Percentiles rank a stretch among this genome's conserved stretches.
Conservation (phyloP, 2,888 invertebrate genomes). For the Drosophila heteroneura region DNA sequence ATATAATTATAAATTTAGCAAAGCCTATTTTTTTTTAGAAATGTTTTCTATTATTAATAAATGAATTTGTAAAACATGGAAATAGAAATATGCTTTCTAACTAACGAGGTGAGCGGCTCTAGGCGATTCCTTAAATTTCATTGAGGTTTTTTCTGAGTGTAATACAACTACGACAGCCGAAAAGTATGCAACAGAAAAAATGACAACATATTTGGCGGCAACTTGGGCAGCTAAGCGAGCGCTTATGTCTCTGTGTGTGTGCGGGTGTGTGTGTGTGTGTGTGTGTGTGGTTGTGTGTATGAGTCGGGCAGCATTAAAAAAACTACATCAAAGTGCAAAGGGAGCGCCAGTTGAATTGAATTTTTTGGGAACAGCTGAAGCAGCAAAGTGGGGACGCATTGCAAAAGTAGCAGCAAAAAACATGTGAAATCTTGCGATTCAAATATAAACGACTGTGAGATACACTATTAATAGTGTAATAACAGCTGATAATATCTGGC, state of each 20-base stretch:
- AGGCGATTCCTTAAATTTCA: not conserved
- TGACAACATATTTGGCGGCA: conserved; percentile 69
- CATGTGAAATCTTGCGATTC: not conserved
- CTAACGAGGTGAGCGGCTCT: not conserved
- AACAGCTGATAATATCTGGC: not conserved
- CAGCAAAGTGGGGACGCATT: conserved; percentile 56
- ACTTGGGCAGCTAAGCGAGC: conserved; percentile 37
- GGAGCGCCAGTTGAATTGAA: conserved; percentile 70
- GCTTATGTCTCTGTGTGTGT: not conserved
- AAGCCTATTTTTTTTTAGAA: not conserved
- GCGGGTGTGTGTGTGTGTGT: not conserved
- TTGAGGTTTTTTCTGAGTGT: not conserved
- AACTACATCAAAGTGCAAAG: conserved; percentile 65
- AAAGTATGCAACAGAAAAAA: conserved; percentile 72
- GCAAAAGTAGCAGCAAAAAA: conserved; percentile 22
- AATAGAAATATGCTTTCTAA: not conserved
- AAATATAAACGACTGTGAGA: not conserved
- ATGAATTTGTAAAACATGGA: not conserved
- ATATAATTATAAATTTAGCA: not conserved
- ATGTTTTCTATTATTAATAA: not conserved
- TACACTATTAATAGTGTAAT: not conserved
- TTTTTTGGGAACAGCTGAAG: conserved; percentile 70
- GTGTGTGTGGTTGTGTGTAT: conserved; percentile 1
- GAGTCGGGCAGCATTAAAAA: conserved; percentile 35
- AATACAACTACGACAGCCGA: conserved; percentile 34